These are phyloP conservation scores for Dicaeum eximium DNA, from an alignment of 2,113 vertebrate species.

Conservation along the genomic window DNA sequence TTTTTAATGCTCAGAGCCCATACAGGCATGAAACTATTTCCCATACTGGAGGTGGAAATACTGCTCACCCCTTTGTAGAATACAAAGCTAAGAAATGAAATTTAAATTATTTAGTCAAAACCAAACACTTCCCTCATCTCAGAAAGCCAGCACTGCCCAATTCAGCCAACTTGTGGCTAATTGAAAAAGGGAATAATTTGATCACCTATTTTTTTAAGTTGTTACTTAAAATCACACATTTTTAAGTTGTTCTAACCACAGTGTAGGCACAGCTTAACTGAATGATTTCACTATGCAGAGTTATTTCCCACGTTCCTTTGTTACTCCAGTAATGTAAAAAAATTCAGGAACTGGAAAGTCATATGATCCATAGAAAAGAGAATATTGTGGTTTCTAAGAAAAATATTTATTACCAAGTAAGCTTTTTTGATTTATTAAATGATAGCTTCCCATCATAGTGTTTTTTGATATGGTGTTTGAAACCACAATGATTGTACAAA, in stretches of 20 bases:
- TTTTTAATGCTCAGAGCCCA: not conserved
- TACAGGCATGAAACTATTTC: not conserved
- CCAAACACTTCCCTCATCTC: not conserved
- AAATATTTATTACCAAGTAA: conserved; percentile 42
- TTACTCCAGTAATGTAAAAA: not conserved
- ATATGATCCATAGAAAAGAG: conserved; percentile 3
- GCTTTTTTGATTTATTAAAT: conserved; percentile 59
- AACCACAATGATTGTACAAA: not conserved
- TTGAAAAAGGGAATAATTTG: not conserved
- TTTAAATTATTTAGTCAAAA: not conserved
- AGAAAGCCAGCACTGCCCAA: not conserved
- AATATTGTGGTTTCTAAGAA: conserved; percentile 46
- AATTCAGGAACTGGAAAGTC: not conserved
- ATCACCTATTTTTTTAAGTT: too few species aligned
- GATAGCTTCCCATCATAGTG: not conserved
- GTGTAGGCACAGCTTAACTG: not conserved
- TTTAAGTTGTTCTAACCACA: not conserved
- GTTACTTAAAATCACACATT: not conserved
- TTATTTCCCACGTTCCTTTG: conserved; percentile 23
- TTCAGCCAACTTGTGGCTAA: not conserved
- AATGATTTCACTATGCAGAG: not conserved
- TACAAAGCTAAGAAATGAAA: not conserved
- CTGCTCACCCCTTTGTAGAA: not conserved
- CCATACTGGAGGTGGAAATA: not conserved
- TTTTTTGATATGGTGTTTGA: not conserved